Percentiles rank a stretch among this genome's conserved stretches.
Conservation (phyloP, 2,113 vertebrate species). For the Ploceus nigricollis region DNA sequence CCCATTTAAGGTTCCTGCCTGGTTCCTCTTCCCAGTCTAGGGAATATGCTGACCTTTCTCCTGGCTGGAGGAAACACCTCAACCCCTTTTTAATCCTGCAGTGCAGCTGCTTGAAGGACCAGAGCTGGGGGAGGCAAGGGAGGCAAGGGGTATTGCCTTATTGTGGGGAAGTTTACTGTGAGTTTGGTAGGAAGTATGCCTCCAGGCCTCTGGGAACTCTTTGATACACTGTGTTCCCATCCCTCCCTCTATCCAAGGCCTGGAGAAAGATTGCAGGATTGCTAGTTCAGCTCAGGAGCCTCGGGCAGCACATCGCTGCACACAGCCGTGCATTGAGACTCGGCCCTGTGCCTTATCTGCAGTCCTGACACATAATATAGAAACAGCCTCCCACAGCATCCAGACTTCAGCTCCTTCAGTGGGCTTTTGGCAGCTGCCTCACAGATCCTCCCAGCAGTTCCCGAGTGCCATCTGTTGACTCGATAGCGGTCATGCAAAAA, state of each 20-base stretch:
- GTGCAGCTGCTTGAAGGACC: background rate
- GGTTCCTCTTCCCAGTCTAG: background rate
- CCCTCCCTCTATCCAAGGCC: background rate
- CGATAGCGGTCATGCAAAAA: background rate
- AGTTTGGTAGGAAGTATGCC: background rate
- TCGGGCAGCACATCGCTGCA: background rate
- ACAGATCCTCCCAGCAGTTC: background rate
- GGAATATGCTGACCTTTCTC: background rate
- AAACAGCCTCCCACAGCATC: background rate
- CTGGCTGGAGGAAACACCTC: background rate
- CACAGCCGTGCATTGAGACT: background rate
- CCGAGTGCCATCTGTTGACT: constrained; percentile 58
- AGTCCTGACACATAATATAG: fast-evolving
- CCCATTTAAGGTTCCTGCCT: background rate
- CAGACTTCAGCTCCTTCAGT: background rate
- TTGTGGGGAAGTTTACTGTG: background rate
- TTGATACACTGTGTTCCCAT: background rate
- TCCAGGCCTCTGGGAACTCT: background rate
- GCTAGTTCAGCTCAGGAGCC: background rate
- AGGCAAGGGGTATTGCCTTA: background rate
- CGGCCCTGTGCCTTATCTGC: background rate
- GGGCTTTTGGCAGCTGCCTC: background rate
- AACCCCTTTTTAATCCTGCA: background rate
- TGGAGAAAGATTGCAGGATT: background rate
- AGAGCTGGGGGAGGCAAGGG: background rate